A percentile compares a stretch with the other conserved stretches of the same genome.
These are phyloP conservation scores for Lagopus leucura DNA, from an alignment of 2,113 vertebrate genomes.

Conservation along the genomic window DNA sequence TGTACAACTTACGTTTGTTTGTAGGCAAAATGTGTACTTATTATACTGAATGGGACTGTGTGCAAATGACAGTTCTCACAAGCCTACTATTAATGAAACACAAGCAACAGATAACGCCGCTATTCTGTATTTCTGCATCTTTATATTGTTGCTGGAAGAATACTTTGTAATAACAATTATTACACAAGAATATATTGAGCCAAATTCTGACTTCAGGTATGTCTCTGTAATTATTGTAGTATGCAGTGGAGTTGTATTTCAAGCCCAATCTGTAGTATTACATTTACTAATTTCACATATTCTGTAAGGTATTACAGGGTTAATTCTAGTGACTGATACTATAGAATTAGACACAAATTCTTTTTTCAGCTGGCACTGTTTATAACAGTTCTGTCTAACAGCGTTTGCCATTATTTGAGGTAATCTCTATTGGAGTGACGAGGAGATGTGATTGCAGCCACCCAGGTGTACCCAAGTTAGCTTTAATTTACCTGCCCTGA, in stretches of 20 bases:
- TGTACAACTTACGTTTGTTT: background rate
- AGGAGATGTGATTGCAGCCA: background rate
- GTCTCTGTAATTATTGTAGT: background rate
- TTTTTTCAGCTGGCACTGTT: background rate
- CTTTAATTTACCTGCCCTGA: background rate
- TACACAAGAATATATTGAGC: background rate
- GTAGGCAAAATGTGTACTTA: background rate
- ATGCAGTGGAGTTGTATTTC: background rate
- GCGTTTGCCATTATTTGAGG: background rate
- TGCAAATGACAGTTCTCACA: background rate
- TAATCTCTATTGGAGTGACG: background rate
- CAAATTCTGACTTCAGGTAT: background rate
- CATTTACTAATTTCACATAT: background rate
- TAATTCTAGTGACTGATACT: slow-evolving; percentile 7
- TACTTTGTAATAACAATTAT: background rate
- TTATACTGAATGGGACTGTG: background rate
- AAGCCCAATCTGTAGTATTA: background rate
- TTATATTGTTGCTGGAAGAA: background rate
- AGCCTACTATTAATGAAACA: background rate
- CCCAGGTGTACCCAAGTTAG: background rate
- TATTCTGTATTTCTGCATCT: background rate
- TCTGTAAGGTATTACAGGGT: background rate
- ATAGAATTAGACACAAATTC: background rate
- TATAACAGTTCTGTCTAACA: background rate
- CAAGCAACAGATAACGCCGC: background rate